phyloP scores from a whole-genome alignment of 1,140 invertebrate species.

The Drosophila pectinifera region DNA sequence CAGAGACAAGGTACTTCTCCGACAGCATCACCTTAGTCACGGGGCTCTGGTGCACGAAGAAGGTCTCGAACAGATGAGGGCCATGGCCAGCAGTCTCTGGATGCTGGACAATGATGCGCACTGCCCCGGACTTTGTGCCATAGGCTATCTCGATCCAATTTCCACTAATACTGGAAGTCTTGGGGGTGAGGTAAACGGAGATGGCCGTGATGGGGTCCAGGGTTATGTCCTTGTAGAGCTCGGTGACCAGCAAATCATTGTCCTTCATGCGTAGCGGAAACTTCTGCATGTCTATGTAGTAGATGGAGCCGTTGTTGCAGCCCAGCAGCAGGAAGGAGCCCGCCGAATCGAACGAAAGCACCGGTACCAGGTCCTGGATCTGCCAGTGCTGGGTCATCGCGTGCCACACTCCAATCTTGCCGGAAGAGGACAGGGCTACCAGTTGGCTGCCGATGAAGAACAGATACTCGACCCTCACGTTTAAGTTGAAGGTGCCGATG shows the following conservation, averaged over 20 bases:
- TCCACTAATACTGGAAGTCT: slow-evolving; percentile 96
- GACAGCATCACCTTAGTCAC: slow-evolving; percentile 97
- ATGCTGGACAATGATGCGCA: slow-evolving; percentile 98
- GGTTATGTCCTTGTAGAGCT: slow-evolving; percentile 97
- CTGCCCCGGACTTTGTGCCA: slow-evolving; percentile 97
- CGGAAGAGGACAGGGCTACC: slow-evolving; percentile 95
- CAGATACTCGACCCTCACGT: slow-evolving; percentile 96
- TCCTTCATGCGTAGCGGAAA: slow-evolving; percentile 99
- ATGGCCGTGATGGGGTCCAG: slow-evolving; percentile 99
- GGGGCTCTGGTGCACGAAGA: slow-evolving; percentile 98
- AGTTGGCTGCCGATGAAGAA: slow-evolving; percentile 99
- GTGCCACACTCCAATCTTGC: slow-evolving; percentile 99
- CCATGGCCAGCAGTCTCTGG: slow-evolving; percentile 99
- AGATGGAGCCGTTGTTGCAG: slow-evolving; percentile 98
- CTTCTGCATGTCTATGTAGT: slow-evolving; percentile 99
- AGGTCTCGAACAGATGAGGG: slow-evolving; percentile 98
- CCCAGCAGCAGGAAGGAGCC: slow-evolving; percentile 97
- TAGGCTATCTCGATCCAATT: slow-evolving; percentile 99
- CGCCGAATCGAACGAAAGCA: slow-evolving; percentile 97
- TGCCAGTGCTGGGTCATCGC: slow-evolving; percentile 99
- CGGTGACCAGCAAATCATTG: slow-evolving; percentile 98
- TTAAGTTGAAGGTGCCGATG: slow-evolving; percentile 96
- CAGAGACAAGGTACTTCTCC: slow-evolving; percentile 98
- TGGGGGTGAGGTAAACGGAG: slow-evolving; percentile 98
- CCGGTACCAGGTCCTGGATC: slow-evolving; percentile 97